Evolutionary conservation across 2,797 vertebrate genomes (phyloP), one percentile per base, ranked within the genome.

Genomic region (Melanotaenia trifasciata): DNA sequence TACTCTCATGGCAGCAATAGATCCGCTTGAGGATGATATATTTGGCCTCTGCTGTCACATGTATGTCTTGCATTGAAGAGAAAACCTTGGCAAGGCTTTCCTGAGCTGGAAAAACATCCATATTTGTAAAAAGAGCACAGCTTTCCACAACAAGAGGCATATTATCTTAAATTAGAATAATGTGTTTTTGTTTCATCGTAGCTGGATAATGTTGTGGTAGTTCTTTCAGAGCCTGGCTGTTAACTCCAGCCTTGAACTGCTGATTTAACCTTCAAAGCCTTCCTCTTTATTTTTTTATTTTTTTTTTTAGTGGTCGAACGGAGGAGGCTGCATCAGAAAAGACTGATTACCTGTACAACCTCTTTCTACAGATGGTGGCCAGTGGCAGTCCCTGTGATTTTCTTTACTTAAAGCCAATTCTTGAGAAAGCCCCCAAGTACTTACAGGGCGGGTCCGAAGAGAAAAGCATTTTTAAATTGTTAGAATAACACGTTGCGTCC

Each of bases 121-220:
- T 69, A 67, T 60, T 87, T 83, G 69, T 73, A 84, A 79, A 33
- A 33, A 82, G 59, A 84, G 64, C 69, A 71, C 70, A 83, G 83
- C 64, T 77, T 64, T 67, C 69, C 75, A 70, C 85, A 81, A 73
- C 66, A 69, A 81, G 79, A 58, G 11, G 76, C 53, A 66, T 64
- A 73, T 74, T 57, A 56, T 72, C 60, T 72, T 64, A 86, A 90
- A 87, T 84, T 80, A 86, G 76, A 63, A 57, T 62, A 38, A 43
- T 74, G 35, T 64, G 73, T 50, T 74, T 74, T 83, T 45, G 35
- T 72, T n/a, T 24, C 47, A 11, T 72, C 33, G 28, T 45, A 11
- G 9, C 43, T 58, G 60, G 24, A 72, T 58, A 60, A 61, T 40
- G 59, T 53, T 65, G 45, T 51, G 35, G 24, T 67, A 30, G 54